Conservation (phyloP, 1,140 invertebrate species). For the Helicoverpa zea region DNA sequence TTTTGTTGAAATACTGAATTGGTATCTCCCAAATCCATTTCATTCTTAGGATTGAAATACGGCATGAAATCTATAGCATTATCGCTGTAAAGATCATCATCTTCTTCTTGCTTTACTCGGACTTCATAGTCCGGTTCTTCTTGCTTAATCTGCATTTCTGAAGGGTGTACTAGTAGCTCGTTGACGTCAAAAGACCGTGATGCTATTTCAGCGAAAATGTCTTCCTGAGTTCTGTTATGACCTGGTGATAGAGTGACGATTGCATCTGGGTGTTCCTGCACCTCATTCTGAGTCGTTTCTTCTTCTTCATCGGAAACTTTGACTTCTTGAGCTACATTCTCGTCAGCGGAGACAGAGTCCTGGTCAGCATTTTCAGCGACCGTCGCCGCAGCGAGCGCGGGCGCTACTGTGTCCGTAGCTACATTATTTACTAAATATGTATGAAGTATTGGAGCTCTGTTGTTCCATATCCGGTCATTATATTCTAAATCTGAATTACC, state of each 20-base stretch:
- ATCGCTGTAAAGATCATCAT: conserved; percentile 75
- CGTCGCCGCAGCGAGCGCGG: conserved; percentile 64
- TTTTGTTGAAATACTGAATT: conserved; percentile 83
- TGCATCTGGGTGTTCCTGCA: conserved; percentile 63
- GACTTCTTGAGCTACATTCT: conserved; percentile 81
- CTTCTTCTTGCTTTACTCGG: conserved; percentile 67
- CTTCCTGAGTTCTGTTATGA: conserved; percentile 72
- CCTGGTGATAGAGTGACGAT: conserved; percentile 77
- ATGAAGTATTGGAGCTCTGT: conserved; percentile 73
- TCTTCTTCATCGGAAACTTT: conserved; percentile 77
- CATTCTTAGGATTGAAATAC: conserved; percentile 76
- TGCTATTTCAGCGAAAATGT: conserved; percentile 79
- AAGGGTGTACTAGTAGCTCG: conserved; percentile 72
- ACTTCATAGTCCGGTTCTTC: conserved; percentile 65
- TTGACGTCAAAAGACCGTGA: conserved; percentile 78
- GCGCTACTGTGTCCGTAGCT: conserved; percentile 77
- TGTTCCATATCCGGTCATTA: conserved; percentile 78
- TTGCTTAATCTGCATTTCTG: conserved; percentile 79
- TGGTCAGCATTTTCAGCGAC: conserved; percentile 61
- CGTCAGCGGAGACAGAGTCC: conserved; percentile 77
- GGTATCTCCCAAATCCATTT: conserved; percentile 69
- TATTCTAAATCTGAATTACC: conserved; percentile 62
- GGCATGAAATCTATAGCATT: conserved; percentile 83
- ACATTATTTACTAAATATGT: conserved; percentile 84
- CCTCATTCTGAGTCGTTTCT: conserved; percentile 34